Evolutionary conservation across 2,888 invertebrate species (phyloP).

Genomic region (Plagiodera versicolora): DNA sequence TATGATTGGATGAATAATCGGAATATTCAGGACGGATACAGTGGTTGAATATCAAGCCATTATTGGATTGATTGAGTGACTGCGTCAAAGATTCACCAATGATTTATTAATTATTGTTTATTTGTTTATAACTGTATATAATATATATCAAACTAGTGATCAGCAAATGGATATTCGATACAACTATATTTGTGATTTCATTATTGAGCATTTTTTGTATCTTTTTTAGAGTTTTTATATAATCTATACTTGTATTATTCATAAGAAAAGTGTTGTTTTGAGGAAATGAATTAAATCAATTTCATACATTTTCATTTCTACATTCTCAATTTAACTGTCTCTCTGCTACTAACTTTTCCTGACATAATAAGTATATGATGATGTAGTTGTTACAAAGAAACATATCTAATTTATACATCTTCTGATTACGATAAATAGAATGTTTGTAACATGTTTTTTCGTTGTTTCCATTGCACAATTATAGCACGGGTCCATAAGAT

Average conservation of each 20-base stretch:
- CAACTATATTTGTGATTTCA: background rate
- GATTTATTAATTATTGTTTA: no score
- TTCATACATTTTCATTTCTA: background rate
- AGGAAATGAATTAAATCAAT: background rate
- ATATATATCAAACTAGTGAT: no score
- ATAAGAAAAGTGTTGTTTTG: background rate
- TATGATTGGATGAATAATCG: no score
- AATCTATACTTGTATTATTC: background rate
- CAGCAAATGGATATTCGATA: background rate
- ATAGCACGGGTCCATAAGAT: slow-evolving; percentile 14
- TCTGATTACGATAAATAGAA: background rate
- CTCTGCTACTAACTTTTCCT: background rate
- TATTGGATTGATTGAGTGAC: no score
- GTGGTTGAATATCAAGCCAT: no score
- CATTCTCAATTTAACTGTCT: background rate
- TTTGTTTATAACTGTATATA: no score
- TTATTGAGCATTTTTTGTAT: background rate
- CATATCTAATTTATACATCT: background rate
- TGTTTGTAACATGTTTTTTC: background rate
- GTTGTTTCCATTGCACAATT: background rate
- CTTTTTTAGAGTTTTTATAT: background rate
- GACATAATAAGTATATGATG: background rate
- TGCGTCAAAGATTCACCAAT: no score
- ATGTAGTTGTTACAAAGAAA: background rate
- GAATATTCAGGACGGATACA: no score